These are phyloP conservation scores for Dreissena rostriformis DNA, from an alignment of 1,140 invertebrate species.

Conservation along the genomic window DNA sequence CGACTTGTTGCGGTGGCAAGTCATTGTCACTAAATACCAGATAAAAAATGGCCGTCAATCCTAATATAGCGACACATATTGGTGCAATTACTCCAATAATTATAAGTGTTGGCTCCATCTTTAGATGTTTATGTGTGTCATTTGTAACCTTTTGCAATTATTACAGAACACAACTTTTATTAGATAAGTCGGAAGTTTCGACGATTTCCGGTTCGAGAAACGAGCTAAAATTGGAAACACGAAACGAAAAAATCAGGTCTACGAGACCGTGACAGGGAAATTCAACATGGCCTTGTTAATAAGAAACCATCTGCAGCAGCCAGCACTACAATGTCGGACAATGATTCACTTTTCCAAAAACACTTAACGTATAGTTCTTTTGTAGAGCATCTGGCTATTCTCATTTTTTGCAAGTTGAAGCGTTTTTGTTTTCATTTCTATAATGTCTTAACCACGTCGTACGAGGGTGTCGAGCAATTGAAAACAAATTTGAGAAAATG, in stretches of 20 bases:
- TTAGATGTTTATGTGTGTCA: background rate
- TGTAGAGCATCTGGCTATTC: background rate
- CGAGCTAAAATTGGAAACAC: background rate
- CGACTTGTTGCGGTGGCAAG: background rate
- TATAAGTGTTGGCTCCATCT: slow-evolving; percentile 1
- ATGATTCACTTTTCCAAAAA: background rate
- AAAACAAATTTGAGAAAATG: background rate
- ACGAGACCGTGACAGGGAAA: background rate
- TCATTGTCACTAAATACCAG: slow-evolving; percentile 12
- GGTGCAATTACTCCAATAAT: slow-evolving; percentile 14
- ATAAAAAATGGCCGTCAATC: background rate
- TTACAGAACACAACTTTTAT: background rate
- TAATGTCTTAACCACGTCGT: background rate
- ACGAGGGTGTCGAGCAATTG: background rate
- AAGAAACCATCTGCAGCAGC: background rate
- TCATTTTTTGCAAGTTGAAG: background rate
- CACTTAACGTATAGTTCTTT: background rate
- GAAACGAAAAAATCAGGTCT: background rate
- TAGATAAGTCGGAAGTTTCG: background rate
- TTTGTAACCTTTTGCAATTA: too few species aligned
- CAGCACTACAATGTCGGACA: background rate
- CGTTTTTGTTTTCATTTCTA: background rate
- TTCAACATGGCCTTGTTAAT: background rate
- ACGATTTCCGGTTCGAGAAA: background rate
- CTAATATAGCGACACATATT: slow-evolving; percentile 15